phyloP scores from a whole-genome alignment of 2,797 vertebrate species.

The Centropyge bicolor region DNA sequence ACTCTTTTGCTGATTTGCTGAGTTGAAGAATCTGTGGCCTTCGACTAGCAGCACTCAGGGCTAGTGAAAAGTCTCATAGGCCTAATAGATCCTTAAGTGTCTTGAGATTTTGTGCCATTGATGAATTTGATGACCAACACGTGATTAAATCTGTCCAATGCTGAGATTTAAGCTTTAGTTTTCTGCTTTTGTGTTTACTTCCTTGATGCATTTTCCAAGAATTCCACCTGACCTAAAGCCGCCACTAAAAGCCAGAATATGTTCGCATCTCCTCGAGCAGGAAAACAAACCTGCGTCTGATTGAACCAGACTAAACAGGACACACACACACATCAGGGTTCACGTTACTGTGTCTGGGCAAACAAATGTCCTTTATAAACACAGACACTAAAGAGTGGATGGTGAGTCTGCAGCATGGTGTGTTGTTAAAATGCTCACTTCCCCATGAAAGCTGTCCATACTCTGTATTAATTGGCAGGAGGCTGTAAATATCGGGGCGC shows the following conservation, averaged over 20 bases:
- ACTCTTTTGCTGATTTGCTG: background rate
- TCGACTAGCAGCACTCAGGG: background rate
- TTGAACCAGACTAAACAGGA: no score
- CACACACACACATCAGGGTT: no score
- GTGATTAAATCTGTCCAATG: no score
- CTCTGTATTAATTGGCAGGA: background rate
- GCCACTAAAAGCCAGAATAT: no score
- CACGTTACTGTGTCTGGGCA: background rate
- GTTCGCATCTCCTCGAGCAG: no score
- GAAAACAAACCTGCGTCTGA: no score
- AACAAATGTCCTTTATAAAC: no score
- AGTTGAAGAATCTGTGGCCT: background rate
- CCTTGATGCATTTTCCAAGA: no score
- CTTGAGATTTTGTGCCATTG: background rate
- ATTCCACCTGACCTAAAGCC: no score
- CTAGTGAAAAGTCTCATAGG: background rate
- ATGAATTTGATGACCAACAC: background rate
- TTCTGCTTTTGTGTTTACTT: no score
- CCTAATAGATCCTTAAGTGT: background rate
- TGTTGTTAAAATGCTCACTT: background rate
- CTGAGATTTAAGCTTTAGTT: background rate
- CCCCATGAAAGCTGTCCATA: background rate
- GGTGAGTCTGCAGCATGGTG: no score
- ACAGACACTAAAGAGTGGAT: background rate
- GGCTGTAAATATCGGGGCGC: constrained; percentile 12